These are phyloP conservation scores for Apis dorsata DNA, from an alignment of 1,140 invertebrate genomes.

Conservation along the genomic window DNA sequence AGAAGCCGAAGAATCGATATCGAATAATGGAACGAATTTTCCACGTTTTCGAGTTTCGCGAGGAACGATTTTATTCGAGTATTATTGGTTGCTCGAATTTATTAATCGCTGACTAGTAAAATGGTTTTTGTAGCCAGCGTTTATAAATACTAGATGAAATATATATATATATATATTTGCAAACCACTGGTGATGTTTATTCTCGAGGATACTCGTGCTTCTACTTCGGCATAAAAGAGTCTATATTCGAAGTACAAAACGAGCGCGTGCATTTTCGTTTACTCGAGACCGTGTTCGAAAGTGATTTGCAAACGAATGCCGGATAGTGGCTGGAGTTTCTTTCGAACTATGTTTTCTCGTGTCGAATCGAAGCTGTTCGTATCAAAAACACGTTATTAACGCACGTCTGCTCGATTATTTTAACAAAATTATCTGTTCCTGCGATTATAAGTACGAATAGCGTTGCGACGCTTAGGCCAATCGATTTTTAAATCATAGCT, in stretches of 20 bases:
- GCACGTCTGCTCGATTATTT: not conserved
- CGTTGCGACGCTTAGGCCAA: not conserved
- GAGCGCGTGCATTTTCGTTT: not conserved
- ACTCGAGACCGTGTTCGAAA: not conserved
- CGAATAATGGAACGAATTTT: slow-evolving; percentile 18
- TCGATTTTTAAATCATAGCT: slow-evolving; percentile 17
- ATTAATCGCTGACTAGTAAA: slow-evolving; percentile 21
- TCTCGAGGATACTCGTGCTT: slow-evolving; percentile 52
- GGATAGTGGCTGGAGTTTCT: not conserved
- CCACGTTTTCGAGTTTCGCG: slow-evolving; percentile 16
- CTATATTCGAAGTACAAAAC: slow-evolving; percentile 9
- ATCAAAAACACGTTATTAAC: too few species aligned
- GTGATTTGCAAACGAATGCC: not conserved
- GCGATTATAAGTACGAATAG: not conserved
- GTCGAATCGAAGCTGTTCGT: not conserved
- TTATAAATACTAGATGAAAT: slow-evolving; percentile 63
- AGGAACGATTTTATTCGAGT: not conserved
- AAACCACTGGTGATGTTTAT: slow-evolving; percentile 44
- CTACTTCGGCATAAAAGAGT: slow-evolving; percentile 46
- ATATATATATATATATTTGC: slow-evolving; percentile 23
- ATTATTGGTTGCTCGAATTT: not conserved
- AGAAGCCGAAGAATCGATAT: not conserved
- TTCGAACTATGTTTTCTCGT: slow-evolving; percentile 2
- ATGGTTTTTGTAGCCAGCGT: slow-evolving; percentile 34
- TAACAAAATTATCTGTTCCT: not conserved